Evolutionary conservation across 2,113 vertebrate genomes (phyloP), one percentile per base, ranked within the genome.

Genomic region (Zosterops lateralis): DNA sequence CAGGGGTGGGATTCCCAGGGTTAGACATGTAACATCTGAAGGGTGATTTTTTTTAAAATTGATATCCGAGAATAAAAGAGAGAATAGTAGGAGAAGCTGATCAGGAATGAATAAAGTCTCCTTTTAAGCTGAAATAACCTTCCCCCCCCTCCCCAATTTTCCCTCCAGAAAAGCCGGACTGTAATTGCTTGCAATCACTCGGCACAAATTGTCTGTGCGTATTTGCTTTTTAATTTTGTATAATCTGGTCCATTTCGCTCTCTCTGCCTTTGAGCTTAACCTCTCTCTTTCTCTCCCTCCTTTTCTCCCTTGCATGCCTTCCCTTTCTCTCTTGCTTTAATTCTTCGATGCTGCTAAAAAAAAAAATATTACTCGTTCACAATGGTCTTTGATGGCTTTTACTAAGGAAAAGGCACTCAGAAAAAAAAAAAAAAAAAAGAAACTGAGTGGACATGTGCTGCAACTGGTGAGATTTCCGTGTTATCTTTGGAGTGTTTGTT

Each of bases 211-310:
- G 98, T 98, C 98, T 97, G 96, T 97, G 97, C 96, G 97, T 97
- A 98, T 98, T 98, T 98, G 98, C 98, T 98, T 98, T 98, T 98
- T 98, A 98, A 98, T 98, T 98, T 98, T 98, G 98, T 98, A 98
- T 98, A 98, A 98, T 98, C 97, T 98, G 98, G 98, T 98, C 98
- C 98, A 98, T 98, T 98, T 98, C 97, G 89, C 96, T 98, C 96
- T 96, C 96, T 96, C 97, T 98, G 98, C 98, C 97, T 98, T 98
- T 98, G 97, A 98, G 98, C 97, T 98, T 98, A 98, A 95, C 96
- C 96, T 96, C 95, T 93, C 97, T 95, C 94, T 94, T 83, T 96
- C 84, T 92, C 93, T 90, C 90, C 86, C 89, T 96, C 90, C 89
- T 92, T 93, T 86, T 93, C 76, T 92, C 47, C 64, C 54, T 73